phyloP scores from a whole-genome alignment of 2,888 invertebrate species.

The Sepioteuthis lessoniana region DNA sequence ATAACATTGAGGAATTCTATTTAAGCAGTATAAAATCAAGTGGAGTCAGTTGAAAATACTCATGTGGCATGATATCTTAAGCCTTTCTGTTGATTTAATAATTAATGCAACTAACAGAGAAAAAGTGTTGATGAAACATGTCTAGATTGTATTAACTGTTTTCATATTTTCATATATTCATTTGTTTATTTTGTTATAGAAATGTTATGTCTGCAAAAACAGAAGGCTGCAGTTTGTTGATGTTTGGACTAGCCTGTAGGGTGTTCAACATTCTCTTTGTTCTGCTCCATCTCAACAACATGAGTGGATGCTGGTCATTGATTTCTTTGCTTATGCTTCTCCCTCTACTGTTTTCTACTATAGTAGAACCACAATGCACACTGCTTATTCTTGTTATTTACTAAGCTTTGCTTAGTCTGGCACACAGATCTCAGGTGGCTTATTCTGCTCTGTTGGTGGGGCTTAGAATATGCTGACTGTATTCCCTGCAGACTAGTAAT shows the following conservation, averaged over 20 bases:
- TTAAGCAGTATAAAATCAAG: neutral
- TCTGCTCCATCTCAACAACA: neutral
- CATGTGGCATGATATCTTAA: neutral
- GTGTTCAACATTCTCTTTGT: neutral
- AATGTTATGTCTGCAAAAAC: neutral
- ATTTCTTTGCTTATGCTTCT: neutral
- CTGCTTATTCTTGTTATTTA: neutral
- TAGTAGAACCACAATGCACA: neutral
- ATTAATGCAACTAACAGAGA: neutral
- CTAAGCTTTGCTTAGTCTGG: too few species aligned
- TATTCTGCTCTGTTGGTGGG: too few species aligned
- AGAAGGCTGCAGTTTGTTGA: neutral
- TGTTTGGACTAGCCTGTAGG: neutral
- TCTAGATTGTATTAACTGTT: neutral
- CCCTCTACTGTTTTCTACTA: neutral
- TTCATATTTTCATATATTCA: neutral
- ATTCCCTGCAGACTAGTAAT: too few species aligned
- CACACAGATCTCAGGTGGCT: too few species aligned
- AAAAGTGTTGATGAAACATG: neutral
- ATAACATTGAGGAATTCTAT: neutral
- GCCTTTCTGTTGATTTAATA: neutral
- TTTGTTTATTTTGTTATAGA: neutral
- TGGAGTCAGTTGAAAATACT: neutral
- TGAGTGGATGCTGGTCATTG: slow-evolving; percentile 7
- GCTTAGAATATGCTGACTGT: too few species aligned